A percentile compares a stretch with the other conserved stretches of the same genome.
phyloP scores from a whole-genome alignment of 2,113 vertebrate species.

The Cyprinodon brontotheroides region DNA sequence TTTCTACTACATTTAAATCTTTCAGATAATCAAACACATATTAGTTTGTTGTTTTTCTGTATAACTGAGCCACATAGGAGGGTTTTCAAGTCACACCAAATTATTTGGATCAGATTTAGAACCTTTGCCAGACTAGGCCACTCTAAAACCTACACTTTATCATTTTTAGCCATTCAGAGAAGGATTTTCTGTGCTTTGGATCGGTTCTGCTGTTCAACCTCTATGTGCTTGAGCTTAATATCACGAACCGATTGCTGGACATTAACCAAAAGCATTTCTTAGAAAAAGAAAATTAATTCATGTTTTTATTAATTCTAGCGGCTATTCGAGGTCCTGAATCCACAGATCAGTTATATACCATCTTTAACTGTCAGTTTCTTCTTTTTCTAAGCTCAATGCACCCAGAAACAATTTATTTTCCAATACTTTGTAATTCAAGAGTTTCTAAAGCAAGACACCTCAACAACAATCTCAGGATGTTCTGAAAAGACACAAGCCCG shows the following conservation, averaged over 20 bases:
- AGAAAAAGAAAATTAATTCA: not conserved
- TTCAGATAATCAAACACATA: too few relatives aligned
- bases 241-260: too few relatives aligned
- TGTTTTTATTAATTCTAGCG: not conserved
- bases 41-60: too few relatives aligned
- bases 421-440: not conserved
- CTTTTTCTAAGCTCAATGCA: not conserved
- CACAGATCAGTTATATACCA: not conserved
- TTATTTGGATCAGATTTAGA: not conserved
- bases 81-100: too few relatives aligned
- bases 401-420: not conserved
- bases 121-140: not conserved
- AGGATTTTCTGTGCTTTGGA: too few relatives aligned
- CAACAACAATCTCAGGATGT: not conserved
- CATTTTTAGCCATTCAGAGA: not conserved
- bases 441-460: not conserved
- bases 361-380: not conserved
- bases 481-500: not conserved
- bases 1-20: not conserved
- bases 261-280: too few relatives aligned
- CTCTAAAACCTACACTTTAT: not conserved
- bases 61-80: not conserved
- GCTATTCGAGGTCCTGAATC: not conserved
- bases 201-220: too few relatives aligned
- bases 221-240: too few relatives aligned